phyloP scores from a whole-genome alignment of 2,797 vertebrate genomes.

The Astyanax mexicanus region DNA sequence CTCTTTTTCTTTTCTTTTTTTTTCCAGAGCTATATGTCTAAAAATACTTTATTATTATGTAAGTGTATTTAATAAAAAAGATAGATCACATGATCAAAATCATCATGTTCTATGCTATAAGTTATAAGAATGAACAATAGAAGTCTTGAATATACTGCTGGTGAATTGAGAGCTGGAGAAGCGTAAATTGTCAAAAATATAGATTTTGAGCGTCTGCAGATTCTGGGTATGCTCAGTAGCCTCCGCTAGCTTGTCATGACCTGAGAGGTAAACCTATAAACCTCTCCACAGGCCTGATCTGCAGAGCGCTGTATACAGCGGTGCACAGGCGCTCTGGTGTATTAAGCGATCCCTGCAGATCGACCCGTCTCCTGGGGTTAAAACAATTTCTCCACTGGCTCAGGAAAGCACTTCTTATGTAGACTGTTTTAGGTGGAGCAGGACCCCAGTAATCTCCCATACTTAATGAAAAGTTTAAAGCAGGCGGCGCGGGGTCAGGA shows the following conservation, averaged over 20 bases:
- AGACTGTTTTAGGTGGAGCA: slow-evolving; percentile 58
- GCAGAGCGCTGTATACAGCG: slow-evolving; percentile 16
- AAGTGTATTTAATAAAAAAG: too few species aligned
- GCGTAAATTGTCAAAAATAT: neutral
- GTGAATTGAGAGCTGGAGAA: neutral
- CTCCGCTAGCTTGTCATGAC: slow-evolving; percentile 15
- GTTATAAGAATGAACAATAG: too few species aligned
- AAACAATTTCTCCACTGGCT: slow-evolving; percentile 56
- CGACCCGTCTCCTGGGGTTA: slow-evolving; percentile 53
- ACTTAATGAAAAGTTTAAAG: slow-evolving; percentile 87
- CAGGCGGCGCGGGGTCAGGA: slow-evolving; percentile 81
- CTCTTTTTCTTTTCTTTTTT: too few species aligned
- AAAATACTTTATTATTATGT: too few species aligned
- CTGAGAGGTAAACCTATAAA: slow-evolving; percentile 27
- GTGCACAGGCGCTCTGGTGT: slow-evolving; percentile 37
- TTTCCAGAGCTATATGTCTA: too few species aligned
- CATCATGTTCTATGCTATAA: too few species aligned
- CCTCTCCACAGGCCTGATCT: slow-evolving; percentile 2
- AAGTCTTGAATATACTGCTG: too few species aligned
- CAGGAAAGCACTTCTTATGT: slow-evolving; percentile 61
- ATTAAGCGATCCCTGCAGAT: slow-evolving; percentile 53
- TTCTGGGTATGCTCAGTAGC: neutral
- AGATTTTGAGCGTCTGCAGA: neutral
- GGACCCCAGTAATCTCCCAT: slow-evolving; percentile 71
- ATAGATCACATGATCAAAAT: too few species aligned